Evolutionary conservation across 2,113 vertebrate genomes (phyloP).

Genomic region (Ammodytes dubius): DNA sequence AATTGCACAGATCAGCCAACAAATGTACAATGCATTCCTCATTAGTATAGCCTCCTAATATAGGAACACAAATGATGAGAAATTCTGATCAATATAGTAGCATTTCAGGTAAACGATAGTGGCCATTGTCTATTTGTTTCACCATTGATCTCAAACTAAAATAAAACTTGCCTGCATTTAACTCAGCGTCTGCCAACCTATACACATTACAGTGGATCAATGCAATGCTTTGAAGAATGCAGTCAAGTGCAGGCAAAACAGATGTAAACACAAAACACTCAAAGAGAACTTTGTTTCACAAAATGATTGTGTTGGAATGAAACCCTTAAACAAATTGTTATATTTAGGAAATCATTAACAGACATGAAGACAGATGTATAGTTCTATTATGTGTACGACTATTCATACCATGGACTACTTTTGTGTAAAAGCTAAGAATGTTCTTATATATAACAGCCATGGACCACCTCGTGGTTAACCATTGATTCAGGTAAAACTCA

Average conservation of each 20-base stretch:
- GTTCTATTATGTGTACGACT: not conserved
- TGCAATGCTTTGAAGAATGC: not conserved
- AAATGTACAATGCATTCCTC: not conserved
- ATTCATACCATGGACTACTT: too few relatives aligned
- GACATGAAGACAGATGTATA: not conserved
- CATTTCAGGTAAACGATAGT: slow-evolving; percentile 9
- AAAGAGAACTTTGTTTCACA: not conserved
- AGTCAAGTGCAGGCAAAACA: not conserved
- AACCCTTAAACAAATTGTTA: not conserved
- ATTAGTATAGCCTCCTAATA: not conserved
- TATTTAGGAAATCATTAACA: not conserved
- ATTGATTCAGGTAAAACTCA: not conserved
- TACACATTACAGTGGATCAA: slow-evolving; percentile 6
- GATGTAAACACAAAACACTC: not conserved
- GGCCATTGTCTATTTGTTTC: slow-evolving; percentile 24
- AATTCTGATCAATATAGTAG: slow-evolving; percentile 23
- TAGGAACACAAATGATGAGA: not conserved
- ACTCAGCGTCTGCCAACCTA: slow-evolving; percentile 25
- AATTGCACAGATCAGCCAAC: not conserved
- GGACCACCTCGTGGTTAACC: too few relatives aligned
- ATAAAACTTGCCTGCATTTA: not conserved
- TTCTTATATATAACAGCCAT: not conserved
- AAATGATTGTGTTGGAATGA: not conserved
- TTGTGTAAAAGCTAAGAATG: too few relatives aligned
- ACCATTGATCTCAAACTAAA: slow-evolving; percentile 43